These are phyloP conservation scores for Cyaniris semiargus DNA, from an alignment of 2,888 invertebrate species.

Conservation along the genomic window DNA sequence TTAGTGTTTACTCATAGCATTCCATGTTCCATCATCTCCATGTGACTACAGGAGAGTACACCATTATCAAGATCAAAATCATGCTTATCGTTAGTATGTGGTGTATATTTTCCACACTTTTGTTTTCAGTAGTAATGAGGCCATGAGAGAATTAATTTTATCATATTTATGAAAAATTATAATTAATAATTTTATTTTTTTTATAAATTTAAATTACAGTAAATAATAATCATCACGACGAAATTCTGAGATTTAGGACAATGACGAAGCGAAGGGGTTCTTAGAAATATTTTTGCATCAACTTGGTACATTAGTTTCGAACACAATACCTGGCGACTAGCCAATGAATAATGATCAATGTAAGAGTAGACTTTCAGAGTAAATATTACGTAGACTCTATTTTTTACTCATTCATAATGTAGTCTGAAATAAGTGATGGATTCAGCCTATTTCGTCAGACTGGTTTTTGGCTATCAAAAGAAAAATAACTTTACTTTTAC, in stretches of 20 bases:
- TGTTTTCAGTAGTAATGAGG: not conserved
- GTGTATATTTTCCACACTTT: not conserved
- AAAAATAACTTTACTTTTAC: not conserved
- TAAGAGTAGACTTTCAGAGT: not conserved
- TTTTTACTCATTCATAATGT: not conserved
- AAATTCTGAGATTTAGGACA: not conserved
- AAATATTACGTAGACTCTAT: conserved; percentile 6
- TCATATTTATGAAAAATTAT: not conserved
- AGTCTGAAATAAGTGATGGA: not conserved
- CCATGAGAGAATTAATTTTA: not conserved
- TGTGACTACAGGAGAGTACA: not conserved
- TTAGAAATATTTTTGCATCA: conserved; percentile 10
- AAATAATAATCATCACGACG: not conserved
- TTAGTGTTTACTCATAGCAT: not conserved
- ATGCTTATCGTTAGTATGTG: not conserved
- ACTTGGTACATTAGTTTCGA: not conserved
- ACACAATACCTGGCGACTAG: not conserved
- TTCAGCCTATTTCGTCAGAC: not conserved
- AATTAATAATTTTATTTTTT: no score
- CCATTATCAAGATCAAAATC: not conserved
- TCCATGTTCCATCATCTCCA: not conserved
- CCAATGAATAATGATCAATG: not conserved
- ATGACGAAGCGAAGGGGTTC: not conserved
- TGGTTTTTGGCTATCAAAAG: not conserved
- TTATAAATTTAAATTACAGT: no score